Base-by-base conservation (phyloP, 2,113 vertebrate species). In the Ictalurus punctatus region DNA sequence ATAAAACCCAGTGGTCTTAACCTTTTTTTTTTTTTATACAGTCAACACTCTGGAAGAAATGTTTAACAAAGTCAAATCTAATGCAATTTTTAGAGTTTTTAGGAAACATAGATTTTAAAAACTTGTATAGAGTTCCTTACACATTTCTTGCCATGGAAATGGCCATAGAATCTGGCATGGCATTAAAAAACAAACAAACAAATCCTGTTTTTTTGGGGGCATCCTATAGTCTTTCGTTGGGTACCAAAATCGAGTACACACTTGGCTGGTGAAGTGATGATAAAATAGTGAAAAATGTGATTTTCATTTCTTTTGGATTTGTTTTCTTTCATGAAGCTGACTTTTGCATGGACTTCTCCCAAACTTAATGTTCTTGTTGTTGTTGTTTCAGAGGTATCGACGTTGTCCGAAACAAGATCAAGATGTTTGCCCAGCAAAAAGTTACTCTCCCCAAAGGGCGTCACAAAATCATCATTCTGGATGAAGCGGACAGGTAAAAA, bases 381-480 rank as follows among this genome's bases (percentile, higher is more conserved):
- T 58, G 87, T 59, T 83, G 87, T 76, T 88, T 40, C 92, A 99
- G 98, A 90, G 98, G 98, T 69, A 99, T 99, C 10, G 98, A 99
- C 6, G 98, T 99, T 40, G 98, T 99, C 89, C 96, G 98, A 94
- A 99, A 99, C 94, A 99, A 99, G 93, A 99, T 99, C 93, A 99
- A 99, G 94, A 99, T 99, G 98, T 99, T 99, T 69, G 98, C 98
- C 56, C 98, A 99, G 91, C 98, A 99, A 92, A 99, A 99, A 82
- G 98, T 99, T 90, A 99, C 98, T 0, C 96, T 99, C 40, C 97
- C 98, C 87, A 98, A 96, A 95, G 97, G 98, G 34, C 96, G 98
- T 4, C 98, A 99, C 93, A 99, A 99, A 94, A 96, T 99, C 90
- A 98, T 99, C 92, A 98, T 99, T 92, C 95, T 99, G 84, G 98